Percentiles rank a stretch among this genome's conserved stretches.
These are phyloP conservation scores for Ammospiza caudacuta DNA, from an alignment of 2,113 vertebrate genomes.

Conservation along the genomic window DNA sequence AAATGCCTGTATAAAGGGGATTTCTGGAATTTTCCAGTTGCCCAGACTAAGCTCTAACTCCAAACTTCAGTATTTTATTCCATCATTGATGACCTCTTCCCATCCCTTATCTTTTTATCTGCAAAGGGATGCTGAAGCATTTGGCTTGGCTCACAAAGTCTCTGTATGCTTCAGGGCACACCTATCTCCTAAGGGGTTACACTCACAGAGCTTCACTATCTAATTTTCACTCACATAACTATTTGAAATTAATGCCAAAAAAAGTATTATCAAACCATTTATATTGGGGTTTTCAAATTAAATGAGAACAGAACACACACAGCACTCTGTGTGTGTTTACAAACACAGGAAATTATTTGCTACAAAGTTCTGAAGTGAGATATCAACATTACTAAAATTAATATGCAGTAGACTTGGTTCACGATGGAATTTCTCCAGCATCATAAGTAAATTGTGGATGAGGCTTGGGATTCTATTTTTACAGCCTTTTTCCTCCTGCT, in stretches of 20 bases:
- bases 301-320: background rate
- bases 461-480: constrained; percentile 20
- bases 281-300: background rate
- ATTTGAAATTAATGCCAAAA: background rate
- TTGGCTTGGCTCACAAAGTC: background rate
- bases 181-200: background rate
- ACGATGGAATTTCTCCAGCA: background rate
- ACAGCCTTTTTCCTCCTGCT: background rate
- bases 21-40: background rate
- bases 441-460: background rate
- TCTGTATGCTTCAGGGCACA: background rate
- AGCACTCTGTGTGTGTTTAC: background rate
- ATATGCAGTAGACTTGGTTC: constrained; percentile 13
- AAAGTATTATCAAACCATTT: background rate
- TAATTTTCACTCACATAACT: background rate
- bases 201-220: background rate
- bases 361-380: constrained; percentile 6
- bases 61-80: background rate
- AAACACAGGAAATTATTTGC: background rate
- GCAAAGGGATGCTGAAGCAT: background rate
- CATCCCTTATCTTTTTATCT: background rate
- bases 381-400: constrained; percentile 13
- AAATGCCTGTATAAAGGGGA: background rate
- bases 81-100: background rate
- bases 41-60: background rate